Evolutionary conservation across 2,888 invertebrate genomes (phyloP).

Genomic region (Euzetes globulus): DNA sequence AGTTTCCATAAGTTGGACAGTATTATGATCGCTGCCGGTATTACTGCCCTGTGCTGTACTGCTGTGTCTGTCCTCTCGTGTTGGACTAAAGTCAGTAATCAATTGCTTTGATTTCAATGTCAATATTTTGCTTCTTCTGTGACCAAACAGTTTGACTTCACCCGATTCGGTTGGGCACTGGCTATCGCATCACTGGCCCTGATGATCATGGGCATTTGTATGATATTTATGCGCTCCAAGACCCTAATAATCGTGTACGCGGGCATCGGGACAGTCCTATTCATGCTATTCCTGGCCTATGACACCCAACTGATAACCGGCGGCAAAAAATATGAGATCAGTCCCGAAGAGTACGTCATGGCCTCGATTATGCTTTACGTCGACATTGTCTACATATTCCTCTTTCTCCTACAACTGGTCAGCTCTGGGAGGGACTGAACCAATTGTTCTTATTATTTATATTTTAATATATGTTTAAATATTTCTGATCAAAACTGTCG

Average conservation of each 20-base stretch:
- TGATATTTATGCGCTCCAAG: neutral
- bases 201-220: neutral
- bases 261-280: constrained; percentile 4
- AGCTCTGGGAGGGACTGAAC: constrained; percentile 12
- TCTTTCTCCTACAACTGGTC: constrained; percentile 19
- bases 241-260: neutral
- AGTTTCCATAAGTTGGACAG: neutral
- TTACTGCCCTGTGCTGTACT: constrained; percentile 18
- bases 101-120: neutral
- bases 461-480: neutral
- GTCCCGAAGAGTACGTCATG: constrained; percentile 31
- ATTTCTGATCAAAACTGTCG: neutral
- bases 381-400: constrained; percentile 28
- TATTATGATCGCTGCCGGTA: constrained; percentile 19
- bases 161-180: neutral
- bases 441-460: neutral
- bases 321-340: constrained; percentile 27
- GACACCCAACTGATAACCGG: constrained; percentile 30
- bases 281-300: constrained; percentile 22
- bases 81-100: constrained; percentile 14
- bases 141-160: constrained; percentile 24
- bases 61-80: constrained; percentile 10
- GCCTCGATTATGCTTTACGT: constrained; percentile 25
- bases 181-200: neutral
- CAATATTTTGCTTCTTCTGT: neutral